phyloP scores from a whole-genome alignment of 2,797 vertebrate species.

The Semotilus atromaculatus region DNA sequence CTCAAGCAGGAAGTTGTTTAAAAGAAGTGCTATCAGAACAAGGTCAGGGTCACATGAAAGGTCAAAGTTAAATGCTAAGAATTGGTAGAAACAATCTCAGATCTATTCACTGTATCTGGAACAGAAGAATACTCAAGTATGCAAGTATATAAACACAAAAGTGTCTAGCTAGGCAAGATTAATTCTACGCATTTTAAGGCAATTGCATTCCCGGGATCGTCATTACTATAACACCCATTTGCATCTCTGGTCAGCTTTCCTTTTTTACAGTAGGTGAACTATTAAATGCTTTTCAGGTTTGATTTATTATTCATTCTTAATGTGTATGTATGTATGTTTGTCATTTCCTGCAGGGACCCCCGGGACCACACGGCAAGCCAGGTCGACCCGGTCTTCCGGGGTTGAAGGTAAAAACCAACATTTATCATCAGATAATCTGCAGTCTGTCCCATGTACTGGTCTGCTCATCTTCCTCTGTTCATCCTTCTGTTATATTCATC shows the following conservation, averaged over 20 bases:
- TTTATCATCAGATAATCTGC: background rate
- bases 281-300: conserved; percentile 11
- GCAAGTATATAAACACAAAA: background rate
- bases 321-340: conserved; percentile 55
- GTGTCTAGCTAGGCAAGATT: background rate
- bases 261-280: background rate
- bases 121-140: background rate
- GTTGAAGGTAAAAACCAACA: conserved; percentile 81
- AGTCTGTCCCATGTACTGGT: background rate
- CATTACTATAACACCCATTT: background rate
- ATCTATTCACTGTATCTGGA: background rate
- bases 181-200: background rate
- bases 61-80: background rate
- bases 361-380: conserved; percentile 92
- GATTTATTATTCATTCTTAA: background rate
- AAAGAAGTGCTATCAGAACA: background rate
- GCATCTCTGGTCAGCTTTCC: background rate
- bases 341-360: conserved; percentile 79
- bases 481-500: conserved; percentile 42
- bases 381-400: conserved; percentile 87
- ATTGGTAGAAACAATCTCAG: background rate
- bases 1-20: background rate
- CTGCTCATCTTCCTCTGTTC: background rate
- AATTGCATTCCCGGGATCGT: background rate
- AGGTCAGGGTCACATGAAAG: conserved; percentile 5